phyloP scores from a whole-genome alignment of 2,888 invertebrate species.

The Macaria liturata region DNA sequence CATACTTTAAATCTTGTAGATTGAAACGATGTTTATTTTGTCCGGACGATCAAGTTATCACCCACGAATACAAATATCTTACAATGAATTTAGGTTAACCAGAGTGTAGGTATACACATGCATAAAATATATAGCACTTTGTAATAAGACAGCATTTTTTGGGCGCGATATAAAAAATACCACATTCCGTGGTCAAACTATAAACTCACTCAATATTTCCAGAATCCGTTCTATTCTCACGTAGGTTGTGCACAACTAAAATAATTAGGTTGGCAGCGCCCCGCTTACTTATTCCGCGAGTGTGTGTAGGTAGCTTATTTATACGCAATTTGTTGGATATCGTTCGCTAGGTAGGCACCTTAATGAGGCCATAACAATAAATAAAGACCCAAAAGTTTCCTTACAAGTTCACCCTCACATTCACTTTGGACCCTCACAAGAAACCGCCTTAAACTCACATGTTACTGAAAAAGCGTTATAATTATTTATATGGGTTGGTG shows the following conservation, averaged over 20 bases:
- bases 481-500: slow-evolving; percentile 55
- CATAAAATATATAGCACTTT: too few relatives aligned
- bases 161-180: too few relatives aligned
- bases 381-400: slow-evolving; percentile 83
- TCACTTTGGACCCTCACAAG: slow-evolving; percentile 68
- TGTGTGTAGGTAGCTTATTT: slow-evolving; percentile 70
- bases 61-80: too few relatives aligned
- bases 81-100: too few relatives aligned
- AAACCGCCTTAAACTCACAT: slow-evolving; percentile 68
- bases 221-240: slow-evolving; percentile 11
- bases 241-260: slow-evolving; percentile 27
- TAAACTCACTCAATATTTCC: too few relatives aligned
- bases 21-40: too few relatives aligned
- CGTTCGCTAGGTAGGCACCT: slow-evolving; percentile 78
- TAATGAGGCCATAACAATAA: slow-evolving; percentile 84
- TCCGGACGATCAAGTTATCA: too few relatives aligned
- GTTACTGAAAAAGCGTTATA: slow-evolving; percentile 64
- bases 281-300: slow-evolving; percentile 65
- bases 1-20: too few relatives aligned
- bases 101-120: too few relatives aligned
- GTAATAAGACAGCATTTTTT: too few relatives aligned
- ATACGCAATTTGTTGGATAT: slow-evolving; percentile 82
- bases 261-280: slow-evolving; percentile 53
- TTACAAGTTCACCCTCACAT: slow-evolving; percentile 66
- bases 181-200: too few relatives aligned